Evolutionary conservation across 2,888 invertebrate species (phyloP), one percentile per base, ranked within the genome.

Genomic region (Sinodicranocentrus sp.): DNA sequence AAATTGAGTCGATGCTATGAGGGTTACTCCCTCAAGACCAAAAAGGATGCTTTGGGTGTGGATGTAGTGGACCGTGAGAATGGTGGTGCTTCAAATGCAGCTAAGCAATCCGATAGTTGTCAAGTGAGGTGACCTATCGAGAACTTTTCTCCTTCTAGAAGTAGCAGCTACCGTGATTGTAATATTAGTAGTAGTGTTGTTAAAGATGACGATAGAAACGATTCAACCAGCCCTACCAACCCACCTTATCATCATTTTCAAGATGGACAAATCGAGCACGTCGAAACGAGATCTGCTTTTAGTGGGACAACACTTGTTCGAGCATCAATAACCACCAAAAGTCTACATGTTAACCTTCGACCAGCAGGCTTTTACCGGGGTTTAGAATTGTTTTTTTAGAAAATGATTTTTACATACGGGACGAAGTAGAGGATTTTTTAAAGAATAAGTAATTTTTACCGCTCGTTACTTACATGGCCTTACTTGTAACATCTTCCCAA

Each of bases 1-100:
- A 97, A 97, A 93, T 90, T 97, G 88, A 94, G 96, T 68, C 93
- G 96, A 87, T 95, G 94, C 89, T 94, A 95, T 85, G 94, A 95
- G 89, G 96, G 96, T 86, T 94, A 92, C 88, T 85, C 86, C 15
- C 91, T 92, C 85, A 91, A 92, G 85, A 92, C 91, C 54, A 87
- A 85, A 73, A 86, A 84, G 54, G 68, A 57, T 6, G 33, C 21
- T 0, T 83, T 85, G 21, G 57, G 23, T 13, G 48, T 70, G 39
- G 77, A 67, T 5, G 78, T 68, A 8, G 73, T 72, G 48, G 87
- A 88, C 10, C 79, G 82, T 10, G 76, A 84, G n/a, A 86, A 85
- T 67, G 86, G 87, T 21, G 71, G 76, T 77, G 65, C 82, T 44
- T 26, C 78, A 1, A 33, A 63, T 2, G 17, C 82, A 1, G 68